phyloP scores from a whole-genome alignment of 2,113 vertebrate genomes.

The Poicephalus meyeri region DNA sequence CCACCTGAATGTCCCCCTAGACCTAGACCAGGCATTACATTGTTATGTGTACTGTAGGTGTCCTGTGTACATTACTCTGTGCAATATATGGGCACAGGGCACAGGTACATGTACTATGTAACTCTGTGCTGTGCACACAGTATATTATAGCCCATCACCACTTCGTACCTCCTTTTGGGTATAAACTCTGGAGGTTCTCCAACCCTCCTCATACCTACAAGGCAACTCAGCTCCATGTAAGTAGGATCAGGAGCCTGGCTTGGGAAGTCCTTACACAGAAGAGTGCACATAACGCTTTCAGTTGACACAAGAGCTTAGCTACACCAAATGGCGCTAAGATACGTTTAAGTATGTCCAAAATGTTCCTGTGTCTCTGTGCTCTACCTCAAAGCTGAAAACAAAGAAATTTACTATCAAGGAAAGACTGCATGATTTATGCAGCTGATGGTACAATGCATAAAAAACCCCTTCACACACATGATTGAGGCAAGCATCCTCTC shows the following conservation, averaged over 20 bases:
- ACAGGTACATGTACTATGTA: accelerated
- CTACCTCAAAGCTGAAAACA: not conserved
- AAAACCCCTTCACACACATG: not conserved
- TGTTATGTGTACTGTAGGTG: no score
- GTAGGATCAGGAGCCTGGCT: not conserved
- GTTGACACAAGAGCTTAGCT: not conserved
- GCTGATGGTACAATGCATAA: not conserved
- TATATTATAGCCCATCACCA: not conserved
- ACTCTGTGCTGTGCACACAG: accelerated
- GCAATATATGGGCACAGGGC: not conserved
- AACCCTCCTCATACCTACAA: not conserved
- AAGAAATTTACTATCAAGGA: not conserved
- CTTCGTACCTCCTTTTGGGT: accelerated
- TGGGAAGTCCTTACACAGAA: not conserved
- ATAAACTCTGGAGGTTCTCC: not conserved
- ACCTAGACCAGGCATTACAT: not conserved
- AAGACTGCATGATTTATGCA: not conserved
- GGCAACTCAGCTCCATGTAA: not conserved
- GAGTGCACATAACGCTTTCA: not conserved
- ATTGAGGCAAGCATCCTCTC: not conserved
- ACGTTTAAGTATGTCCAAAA: not conserved
- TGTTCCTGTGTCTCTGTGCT: not conserved
- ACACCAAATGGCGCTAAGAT: not conserved
- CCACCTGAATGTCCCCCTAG: not conserved
- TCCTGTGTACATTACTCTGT: not conserved